Conservation (phyloP, 2,888 invertebrate genomes). For the Subacronicta megacephala region DNA sequence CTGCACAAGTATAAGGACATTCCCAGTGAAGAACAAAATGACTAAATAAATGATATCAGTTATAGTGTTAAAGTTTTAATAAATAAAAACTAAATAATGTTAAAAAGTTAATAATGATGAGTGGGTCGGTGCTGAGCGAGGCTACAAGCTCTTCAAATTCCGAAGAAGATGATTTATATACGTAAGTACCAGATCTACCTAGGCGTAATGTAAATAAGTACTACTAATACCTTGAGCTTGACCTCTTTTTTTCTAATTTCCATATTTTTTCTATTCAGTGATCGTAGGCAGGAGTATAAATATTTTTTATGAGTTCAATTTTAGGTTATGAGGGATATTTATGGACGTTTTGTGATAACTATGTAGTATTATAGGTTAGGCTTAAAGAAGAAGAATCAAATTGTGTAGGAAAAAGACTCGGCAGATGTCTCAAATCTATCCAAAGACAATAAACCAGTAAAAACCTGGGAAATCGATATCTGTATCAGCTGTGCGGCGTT, state of each 20-base stretch:
- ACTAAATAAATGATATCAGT: neutral
- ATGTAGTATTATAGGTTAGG: no score
- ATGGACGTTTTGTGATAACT: no score
- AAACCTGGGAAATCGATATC: constrained; percentile 36
- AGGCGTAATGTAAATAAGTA: neutral
- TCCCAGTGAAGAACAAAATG: constrained; percentile 17
- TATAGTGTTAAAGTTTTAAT: constrained; percentile 3
- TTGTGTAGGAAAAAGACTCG: no score
- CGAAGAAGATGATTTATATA: constrained; percentile 78
- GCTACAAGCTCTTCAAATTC: constrained; percentile 74
- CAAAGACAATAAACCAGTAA: no score
- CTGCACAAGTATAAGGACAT: neutral
- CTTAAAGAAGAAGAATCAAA: no score
- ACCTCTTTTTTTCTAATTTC: no score
- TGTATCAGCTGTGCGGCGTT: constrained; percentile 41
- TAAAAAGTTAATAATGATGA: constrained; percentile 65
- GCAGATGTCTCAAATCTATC: no score
- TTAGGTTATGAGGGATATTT: no score
- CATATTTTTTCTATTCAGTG: no score
- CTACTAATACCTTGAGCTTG: no score
- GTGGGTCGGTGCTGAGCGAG: constrained; percentile 72
- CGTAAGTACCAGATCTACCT: constrained; percentile 70
- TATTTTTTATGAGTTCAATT: no score
- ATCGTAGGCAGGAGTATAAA: no score
- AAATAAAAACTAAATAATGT: constrained; percentile 15